phyloP scores from a whole-genome alignment of 2,113 vertebrate genomes.

The Leucopsar rothschildi region DNA sequence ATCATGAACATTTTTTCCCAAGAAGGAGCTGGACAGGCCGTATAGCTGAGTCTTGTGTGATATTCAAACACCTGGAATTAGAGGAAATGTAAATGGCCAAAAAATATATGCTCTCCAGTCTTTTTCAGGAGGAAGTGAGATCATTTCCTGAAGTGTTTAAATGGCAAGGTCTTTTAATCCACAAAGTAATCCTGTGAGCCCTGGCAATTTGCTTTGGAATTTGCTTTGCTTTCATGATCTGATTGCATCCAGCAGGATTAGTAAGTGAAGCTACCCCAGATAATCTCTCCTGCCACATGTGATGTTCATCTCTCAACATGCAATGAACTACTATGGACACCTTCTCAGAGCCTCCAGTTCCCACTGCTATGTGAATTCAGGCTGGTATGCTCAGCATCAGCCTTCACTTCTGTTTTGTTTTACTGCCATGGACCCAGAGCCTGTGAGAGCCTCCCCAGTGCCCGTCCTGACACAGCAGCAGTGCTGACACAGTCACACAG shows the following conservation, averaged over 20 bases:
- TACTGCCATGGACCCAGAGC: not conserved
- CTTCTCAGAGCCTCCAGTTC: not conserved
- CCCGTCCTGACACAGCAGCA: not conserved
- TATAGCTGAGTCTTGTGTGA: not conserved
- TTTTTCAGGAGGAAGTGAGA: not conserved
- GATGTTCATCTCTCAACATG: not conserved
- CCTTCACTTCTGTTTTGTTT: not conserved
- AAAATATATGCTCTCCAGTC: not conserved
- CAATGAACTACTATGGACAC: not conserved
- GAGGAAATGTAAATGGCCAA: not conserved
- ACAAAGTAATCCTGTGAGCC: not conserved
- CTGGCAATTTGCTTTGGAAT: not conserved
- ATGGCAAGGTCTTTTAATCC: not conserved
- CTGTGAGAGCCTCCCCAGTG: not conserved
- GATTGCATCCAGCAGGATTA: not conserved
- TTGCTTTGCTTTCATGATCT: not conserved
- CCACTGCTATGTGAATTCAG: not conserved
- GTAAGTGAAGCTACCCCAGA: not conserved
- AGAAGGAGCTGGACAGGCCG: not conserved
- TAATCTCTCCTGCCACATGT: not conserved
- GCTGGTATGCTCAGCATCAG: not conserved
- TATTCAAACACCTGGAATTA: not conserved
- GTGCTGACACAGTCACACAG: not conserved
- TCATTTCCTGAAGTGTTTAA: not conserved
- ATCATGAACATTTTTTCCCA: not conserved